A percentile compares a stretch with the other conserved stretches of the same genome.
Conservation (phyloP, 2,113 vertebrate species). For the Setophaga kirtlandii region DNA sequence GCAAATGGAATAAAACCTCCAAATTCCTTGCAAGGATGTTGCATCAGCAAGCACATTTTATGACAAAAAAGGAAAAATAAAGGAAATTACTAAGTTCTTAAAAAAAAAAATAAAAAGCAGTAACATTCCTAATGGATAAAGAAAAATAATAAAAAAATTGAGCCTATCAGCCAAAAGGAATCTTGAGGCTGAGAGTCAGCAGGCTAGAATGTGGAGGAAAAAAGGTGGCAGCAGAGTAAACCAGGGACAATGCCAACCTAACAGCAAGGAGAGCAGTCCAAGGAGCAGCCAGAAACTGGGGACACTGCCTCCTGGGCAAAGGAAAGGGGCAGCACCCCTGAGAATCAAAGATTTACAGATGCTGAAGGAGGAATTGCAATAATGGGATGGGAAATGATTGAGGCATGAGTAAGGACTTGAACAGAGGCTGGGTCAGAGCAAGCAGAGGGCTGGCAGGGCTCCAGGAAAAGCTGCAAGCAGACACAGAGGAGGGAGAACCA, state of each 20-base stretch:
- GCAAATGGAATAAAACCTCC: not conserved
- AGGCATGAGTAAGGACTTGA: constrained; percentile 37
- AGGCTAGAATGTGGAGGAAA: not conserved
- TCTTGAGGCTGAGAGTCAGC: not conserved
- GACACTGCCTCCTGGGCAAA: not conserved
- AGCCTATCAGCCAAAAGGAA: not conserved
- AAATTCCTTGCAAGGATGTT: not conserved
- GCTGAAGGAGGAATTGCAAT: not conserved
- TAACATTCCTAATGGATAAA: constrained; percentile 5
- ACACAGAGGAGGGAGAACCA: not conserved
- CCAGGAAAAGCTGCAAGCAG: not conserved
- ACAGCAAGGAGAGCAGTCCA: not conserved
- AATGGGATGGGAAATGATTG: not conserved
- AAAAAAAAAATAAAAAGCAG: not conserved
- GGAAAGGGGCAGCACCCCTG: not conserved
- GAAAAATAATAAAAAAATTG: not conserved
- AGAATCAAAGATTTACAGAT: not conserved
- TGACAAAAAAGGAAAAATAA: not conserved
- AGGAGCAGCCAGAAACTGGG: not conserved
- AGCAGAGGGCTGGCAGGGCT: not conserved
- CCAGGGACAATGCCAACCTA: not conserved
- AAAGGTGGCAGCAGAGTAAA: not conserved
- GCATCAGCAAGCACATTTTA: not conserved
- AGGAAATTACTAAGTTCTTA: not conserved
- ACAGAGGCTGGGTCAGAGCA: not conserved